A percentile compares a stretch with the other conserved stretches of the same genome.
Conservation (phyloP, 2,888 invertebrate species). For the Patella caerulea region DNA sequence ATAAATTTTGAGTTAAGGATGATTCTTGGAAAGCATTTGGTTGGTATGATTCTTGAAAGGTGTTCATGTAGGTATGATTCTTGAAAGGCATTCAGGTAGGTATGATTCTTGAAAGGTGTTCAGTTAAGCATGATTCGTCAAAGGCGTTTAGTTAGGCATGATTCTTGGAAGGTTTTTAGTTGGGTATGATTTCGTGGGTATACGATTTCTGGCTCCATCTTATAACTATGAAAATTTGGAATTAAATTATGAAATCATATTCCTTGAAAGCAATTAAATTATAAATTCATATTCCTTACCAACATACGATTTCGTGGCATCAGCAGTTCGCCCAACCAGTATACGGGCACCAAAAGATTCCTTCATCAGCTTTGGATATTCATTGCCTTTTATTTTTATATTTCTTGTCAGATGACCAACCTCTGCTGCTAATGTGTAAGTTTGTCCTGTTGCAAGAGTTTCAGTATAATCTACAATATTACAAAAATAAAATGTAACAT, state of each 20-base stretch:
- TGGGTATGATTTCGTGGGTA: neutral
- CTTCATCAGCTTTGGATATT: slow-evolving; percentile 42
- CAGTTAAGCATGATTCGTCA: too few species aligned
- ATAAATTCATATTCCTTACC: slow-evolving; percentile 19
- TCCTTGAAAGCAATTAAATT: neutral
- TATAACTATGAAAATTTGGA: neutral
- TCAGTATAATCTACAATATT: slow-evolving; percentile 40
- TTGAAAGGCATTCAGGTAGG: too few species aligned
- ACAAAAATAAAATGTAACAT: neutral
- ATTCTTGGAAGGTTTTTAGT: too few species aligned
- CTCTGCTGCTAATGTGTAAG: slow-evolving; percentile 53
- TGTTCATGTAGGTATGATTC: too few species aligned
- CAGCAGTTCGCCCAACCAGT: slow-evolving; percentile 50
- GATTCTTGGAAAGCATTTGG: too few species aligned
- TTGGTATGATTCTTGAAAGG: too few species aligned
- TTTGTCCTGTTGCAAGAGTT: slow-evolving; percentile 39
- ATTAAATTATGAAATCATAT: too few species aligned
- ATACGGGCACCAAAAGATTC: slow-evolving; percentile 61
- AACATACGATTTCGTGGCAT: slow-evolving; percentile 13
- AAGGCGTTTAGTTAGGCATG: too few species aligned
- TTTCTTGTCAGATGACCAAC: slow-evolving; percentile 68
- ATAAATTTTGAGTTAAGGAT: too few species aligned
- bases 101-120: too few species aligned
- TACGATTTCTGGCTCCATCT: neutral
- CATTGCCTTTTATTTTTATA: slow-evolving; percentile 62